Evolutionary conservation across 2,113 vertebrate genomes (phyloP), one percentile per base, ranked within the genome.

Genomic region (Chionis minor): DNA sequence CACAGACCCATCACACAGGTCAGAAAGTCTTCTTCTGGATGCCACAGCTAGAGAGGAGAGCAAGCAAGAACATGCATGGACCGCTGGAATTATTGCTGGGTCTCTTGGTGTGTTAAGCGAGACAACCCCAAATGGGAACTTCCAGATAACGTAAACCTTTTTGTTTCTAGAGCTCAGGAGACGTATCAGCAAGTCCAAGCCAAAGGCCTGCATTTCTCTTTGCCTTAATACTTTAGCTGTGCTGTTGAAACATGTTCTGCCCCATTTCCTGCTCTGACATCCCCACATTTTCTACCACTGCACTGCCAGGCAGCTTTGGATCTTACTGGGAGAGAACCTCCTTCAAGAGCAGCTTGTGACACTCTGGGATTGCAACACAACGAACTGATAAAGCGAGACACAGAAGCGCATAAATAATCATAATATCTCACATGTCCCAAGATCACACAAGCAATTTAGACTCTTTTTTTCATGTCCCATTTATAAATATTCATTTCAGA

Each of bases 401-500:
- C 4, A 92, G 91, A 81, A 75, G 62, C 16, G 12, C 81, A 93
- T 78, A 47, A 80, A 89, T 92, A 92, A 82, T 86, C 84, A 78
- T 89, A 91, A 94, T 62, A 80, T 92, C 70, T 87, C 88, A 47
- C 44, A 38, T 32, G 63, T 77, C 94, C 96, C 89, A 91, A 95
- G 89, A 86, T 86, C 92, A 93, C 81, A 86, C 69, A 88, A 96
- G 65, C 65, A 84, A 74, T 93, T 96, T 91, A 75, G 78, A 77
- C 62, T 84, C 42, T 70, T 86, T 86, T 72, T 88, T 83, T 83
- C 56, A 13, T 44, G 44, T 62, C 91, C 65, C 14, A 0, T 78
- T 97, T 89, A 94, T 95, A 94, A 96, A 97, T 96, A 97, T 89
- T 95, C 81, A 93, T 97, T 95, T 93, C 97, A 75, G 88, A 85